Evolutionary conservation across 2,888 invertebrate genomes (phyloP), one percentile per base, ranked within the genome.

Genomic region (Stenichneumon culpator): DNA sequence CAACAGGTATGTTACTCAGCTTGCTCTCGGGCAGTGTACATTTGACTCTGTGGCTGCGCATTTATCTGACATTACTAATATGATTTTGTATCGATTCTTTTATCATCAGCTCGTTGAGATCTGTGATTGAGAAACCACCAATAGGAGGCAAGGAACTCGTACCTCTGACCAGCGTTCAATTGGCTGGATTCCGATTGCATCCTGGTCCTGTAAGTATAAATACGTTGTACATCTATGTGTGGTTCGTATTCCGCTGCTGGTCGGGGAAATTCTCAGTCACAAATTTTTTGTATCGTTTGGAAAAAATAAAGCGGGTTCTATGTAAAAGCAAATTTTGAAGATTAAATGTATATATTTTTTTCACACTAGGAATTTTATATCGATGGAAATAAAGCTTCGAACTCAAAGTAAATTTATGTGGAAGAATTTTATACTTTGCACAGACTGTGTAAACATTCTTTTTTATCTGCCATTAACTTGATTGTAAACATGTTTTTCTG

Each of bases 121-220:
- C 98, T 77, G 97, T 99, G 28, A 99, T 99, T 92, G 99, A 99
- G 86, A 99, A 99, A 94, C 98, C 99, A 75, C 98, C 98, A 6
- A 98, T 99, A 87, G 97, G 97, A 83, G 98, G 98, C 5, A 98
- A 98, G 93, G 99, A 99, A 94, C 94, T 99, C 88, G 94, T 97
- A 89, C 98, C 98, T 25, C 94, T 99, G 86, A 97, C 97, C 6
- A 97, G 97, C 93, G 96, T 98, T 81, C 98, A 98, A 94, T 95
- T 99, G 88, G 97, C 98, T 89, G 99, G 99, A 47, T 99, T 99
- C 94, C 95, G 99, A 86, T 95, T 99, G 89, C 99, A 99, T 94
- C 98, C 99, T 82, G 99, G 99, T 83, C 98, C 99, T 84, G 97
- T 96, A 94, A 94, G 95, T 93, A 65, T 77, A 68, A 47, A 60